Evolutionary conservation across 2,888 invertebrate species (phyloP), one percentile per base, ranked within the genome.

Genomic region (Cantharis lateralis): DNA sequence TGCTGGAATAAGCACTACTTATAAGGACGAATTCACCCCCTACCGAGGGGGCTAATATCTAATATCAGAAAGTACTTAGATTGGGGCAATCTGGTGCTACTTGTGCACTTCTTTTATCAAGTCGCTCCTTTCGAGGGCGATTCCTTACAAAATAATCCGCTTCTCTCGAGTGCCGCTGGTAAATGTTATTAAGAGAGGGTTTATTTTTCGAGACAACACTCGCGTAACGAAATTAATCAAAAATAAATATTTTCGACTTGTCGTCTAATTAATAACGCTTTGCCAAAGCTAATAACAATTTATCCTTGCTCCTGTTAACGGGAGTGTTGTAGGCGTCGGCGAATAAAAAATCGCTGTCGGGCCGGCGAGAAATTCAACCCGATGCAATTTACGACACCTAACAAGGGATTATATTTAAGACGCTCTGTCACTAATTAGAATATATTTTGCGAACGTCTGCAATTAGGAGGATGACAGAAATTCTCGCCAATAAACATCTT

Each of bases 321-420:
- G 24, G 48, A 13, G 64, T 24, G 24, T 24, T 24, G 24, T 24
- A 62, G 72, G 71, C 71, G 72, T 73, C 66, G 62, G 68, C n/a
- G 73, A 68, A 64, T 66, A 62, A 76, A 80, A 79, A 80, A 79
- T 73, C 68, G 66, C 71, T 32, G 48, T 63, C 66, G 75, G 71
- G 79, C 71, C 79, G 78, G 68, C 70, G 75, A 75, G 68, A 76
- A 48, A 71, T 62, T 64, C 62, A 48, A 10, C 70, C 61, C 72
- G 63, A 69, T 69, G 74, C 79, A 78, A 80, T 81, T 81, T 81
- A 79, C 80, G 77, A 68, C 69, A 77, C 75, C 81, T 83, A 83
- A 83, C 82, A 82, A 83, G 83, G 82, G 81, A 82, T 82, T 82
- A 83, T 82, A 82, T 82, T 83, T 83, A 82, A 81, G 82, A 83